phyloP scores from a whole-genome alignment of 2,888 invertebrate genomes.

The Drosophila eohydei region DNA sequence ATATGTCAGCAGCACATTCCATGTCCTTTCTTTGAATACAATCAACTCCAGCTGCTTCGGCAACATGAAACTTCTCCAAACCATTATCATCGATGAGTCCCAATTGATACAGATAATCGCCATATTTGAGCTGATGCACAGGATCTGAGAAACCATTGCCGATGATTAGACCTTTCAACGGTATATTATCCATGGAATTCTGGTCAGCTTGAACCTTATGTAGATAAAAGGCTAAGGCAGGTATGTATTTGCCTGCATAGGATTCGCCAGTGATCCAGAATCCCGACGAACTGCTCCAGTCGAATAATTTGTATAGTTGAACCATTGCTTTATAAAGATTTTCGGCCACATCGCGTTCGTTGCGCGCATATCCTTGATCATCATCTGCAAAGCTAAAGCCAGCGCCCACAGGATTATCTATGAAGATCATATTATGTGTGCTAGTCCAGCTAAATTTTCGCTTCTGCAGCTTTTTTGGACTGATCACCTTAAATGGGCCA shows the following conservation, averaged over 20 bases:
- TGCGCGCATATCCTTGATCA: conserved; percentile 90
- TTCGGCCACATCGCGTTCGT: conserved; percentile 92
- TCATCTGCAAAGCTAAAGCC: conserved; percentile 95
- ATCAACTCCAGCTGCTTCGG: conserved; percentile 85
- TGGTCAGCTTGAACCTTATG: conserved; percentile 85
- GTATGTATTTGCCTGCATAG: conserved; percentile 92
- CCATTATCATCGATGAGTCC: conserved; percentile 88
- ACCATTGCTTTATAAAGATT: conserved; percentile 90
- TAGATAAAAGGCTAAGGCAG: conserved; percentile 89
- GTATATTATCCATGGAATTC: conserved; percentile 72
- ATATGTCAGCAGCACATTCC: conserved; percentile 89
- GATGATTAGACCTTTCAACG: conserved; percentile 86
- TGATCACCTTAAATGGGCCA: conserved; percentile 87
- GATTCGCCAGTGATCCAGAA: conserved; percentile 96
- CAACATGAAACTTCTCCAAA: conserved; percentile 87
- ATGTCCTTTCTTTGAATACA: conserved; percentile 88
- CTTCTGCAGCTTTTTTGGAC: conserved; percentile 85
- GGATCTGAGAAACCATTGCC: conserved; percentile 94
- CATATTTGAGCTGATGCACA: conserved; percentile 90
- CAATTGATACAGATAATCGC: conserved; percentile 91
- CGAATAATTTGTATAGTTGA: conserved; percentile 94
- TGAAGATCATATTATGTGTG: conserved; percentile 91
- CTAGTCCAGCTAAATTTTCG: conserved; percentile 92
- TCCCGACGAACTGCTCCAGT: conserved; percentile 89
- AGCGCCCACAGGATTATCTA: conserved; percentile 97